Evolutionary conservation across 2,888 invertebrate species (phyloP).

Genomic region (Pyrochroa serraticornis): DNA sequence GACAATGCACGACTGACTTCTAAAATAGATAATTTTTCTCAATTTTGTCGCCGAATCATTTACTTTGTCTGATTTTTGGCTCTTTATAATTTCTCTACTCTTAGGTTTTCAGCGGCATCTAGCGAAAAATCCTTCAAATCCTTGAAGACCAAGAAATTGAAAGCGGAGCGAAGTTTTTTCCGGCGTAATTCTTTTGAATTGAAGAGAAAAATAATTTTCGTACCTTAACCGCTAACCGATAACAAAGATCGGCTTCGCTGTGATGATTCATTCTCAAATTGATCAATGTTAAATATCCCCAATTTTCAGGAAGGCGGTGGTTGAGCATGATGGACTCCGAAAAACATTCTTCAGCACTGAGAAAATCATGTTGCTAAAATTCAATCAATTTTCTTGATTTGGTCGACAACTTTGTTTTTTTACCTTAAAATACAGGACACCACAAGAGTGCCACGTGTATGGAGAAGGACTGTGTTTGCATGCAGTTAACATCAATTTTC

Average conservation of each 20-base stretch:
- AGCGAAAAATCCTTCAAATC: too few relatives aligned
- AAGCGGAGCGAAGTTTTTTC: too few relatives aligned
- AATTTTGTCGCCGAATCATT: too few relatives aligned
- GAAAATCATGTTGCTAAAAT: slow-evolving; percentile 49
- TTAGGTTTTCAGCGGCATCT: too few relatives aligned
- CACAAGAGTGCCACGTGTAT: slow-evolving; percentile 51
- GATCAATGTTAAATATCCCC: slow-evolving; percentile 54
- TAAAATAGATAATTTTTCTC: too few relatives aligned
- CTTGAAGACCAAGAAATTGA: too few relatives aligned
- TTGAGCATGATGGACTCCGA: slow-evolving; percentile 53
- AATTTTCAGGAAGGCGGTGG: slow-evolving; percentile 50
- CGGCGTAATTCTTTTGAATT: too few relatives aligned
- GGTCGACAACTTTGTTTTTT: not conserved
- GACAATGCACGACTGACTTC: too few relatives aligned
- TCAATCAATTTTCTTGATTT: not conserved
- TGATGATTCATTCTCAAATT: slow-evolving; percentile 49
- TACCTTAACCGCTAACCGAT: slow-evolving; percentile 49
- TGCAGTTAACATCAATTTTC: slow-evolving; percentile 48
- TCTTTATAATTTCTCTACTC: too few relatives aligned
- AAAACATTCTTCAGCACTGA: slow-evolving; percentile 56
- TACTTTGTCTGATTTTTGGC: too few relatives aligned
- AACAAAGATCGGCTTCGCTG: slow-evolving; percentile 53
- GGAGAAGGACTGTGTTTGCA: slow-evolving; percentile 53
- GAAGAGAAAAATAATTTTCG: too few relatives aligned
- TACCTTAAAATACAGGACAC: slow-evolving; percentile 43